phyloP scores from a whole-genome alignment of 2,113 vertebrate genomes.

The Sula dactylatra region DNA sequence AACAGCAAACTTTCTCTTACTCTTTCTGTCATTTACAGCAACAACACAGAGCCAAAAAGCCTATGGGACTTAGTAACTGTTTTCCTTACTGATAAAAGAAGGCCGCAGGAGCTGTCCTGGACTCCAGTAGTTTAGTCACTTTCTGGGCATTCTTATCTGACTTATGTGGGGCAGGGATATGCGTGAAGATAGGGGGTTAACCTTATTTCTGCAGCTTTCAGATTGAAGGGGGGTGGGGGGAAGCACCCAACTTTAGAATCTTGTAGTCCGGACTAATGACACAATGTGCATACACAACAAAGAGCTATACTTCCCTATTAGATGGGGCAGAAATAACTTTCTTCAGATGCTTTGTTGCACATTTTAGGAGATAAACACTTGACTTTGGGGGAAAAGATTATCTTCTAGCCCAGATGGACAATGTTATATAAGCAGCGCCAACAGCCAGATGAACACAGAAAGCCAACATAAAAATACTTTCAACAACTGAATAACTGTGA shows the following conservation, averaged over 20 bases:
- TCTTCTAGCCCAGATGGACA: background rate
- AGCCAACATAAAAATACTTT: background rate
- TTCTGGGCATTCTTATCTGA: background rate
- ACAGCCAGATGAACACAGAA: background rate
- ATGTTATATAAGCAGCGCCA: background rate
- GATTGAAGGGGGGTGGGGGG: no score
- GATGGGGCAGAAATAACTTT: background rate
- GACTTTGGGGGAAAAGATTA: background rate
- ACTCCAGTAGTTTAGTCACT: background rate
- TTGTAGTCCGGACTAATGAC: background rate
- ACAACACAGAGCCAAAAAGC: background rate
- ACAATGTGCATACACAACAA: background rate
- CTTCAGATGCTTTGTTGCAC: background rate
- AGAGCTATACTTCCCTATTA: background rate
- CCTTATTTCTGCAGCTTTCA: background rate
- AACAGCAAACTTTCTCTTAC: background rate
- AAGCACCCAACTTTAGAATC: background rate
- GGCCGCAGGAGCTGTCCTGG: background rate
- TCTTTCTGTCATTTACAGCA: background rate
- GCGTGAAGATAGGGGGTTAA: background rate
- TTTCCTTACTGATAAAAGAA: background rate
- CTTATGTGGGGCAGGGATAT: background rate
- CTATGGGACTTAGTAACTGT: fast-evolving
- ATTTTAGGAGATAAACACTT: background rate
- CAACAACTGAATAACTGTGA: background rate